phyloP scores from a whole-genome alignment of 92 coral and sea anemone species.

The Zoanthus gigantus region DNA sequence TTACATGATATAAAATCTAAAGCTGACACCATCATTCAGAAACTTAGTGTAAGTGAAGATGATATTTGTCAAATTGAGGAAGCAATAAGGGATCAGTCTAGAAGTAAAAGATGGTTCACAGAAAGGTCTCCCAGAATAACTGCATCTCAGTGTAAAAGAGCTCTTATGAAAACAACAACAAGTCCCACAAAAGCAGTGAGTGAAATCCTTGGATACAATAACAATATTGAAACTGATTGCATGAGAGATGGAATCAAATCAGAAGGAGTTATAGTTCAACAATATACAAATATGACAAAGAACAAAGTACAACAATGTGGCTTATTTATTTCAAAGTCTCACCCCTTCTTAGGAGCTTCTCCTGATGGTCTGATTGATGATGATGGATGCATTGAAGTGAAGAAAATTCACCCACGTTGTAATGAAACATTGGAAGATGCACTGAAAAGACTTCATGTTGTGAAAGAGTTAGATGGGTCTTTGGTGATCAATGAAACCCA shows the following conservation, averaged over 20 bases:
- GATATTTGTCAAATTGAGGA: conserved; percentile 43
- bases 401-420: conserved; percentile 51
- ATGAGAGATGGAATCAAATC: conserved; percentile 65
- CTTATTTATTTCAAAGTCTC: conserved; percentile 65
- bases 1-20: not conserved
- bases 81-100: conserved; percentile 18
- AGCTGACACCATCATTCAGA: conserved; percentile 45
- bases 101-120: not conserved
- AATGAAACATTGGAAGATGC: conserved; percentile 63
- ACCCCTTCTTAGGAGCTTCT: conserved; percentile 70
- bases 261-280: conserved; percentile 51
- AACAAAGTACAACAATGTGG: conserved; percentile 59
- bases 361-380: conserved; percentile 68
- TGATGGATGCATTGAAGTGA: conserved; percentile 64
- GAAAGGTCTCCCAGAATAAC: conserved; percentile 45
- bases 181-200: conserved; percentile 65
- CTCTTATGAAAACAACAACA: conserved; percentile 20
- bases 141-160: conserved; percentile 55
- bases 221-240: conserved; percentile 36
- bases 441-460: conserved; percentile 53
- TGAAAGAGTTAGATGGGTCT: conserved; percentile 23
- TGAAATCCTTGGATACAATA: conserved; percentile 58
- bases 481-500: conserved; percentile 49
- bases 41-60: conserved; percentile 33
- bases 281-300: conserved; percentile 49